phyloP scores from a whole-genome alignment of 2,888 invertebrate genomes.

The Rhimphoctona megacephalus region DNA sequence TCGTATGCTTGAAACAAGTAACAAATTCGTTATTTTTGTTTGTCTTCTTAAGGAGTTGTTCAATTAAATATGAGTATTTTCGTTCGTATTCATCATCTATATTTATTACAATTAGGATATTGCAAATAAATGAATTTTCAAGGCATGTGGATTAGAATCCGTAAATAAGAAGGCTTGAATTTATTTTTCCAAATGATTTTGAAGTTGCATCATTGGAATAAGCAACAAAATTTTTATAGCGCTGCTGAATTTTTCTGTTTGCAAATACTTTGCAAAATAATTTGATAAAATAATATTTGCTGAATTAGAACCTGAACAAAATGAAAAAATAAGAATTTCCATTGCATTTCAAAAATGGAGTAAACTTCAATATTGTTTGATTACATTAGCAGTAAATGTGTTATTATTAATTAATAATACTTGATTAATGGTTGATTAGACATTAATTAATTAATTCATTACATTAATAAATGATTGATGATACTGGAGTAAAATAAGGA shows the following conservation, averaged over 20 bases:
- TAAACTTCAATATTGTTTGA: not conserved
- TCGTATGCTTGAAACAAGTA: not conserved
- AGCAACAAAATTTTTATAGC: not conserved
- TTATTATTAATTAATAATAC: not conserved
- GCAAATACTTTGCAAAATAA: not conserved
- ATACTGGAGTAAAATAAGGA: not conserved
- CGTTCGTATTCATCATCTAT: not conserved
- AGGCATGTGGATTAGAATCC: not conserved
- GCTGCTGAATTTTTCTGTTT: not conserved
- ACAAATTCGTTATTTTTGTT: slow-evolving; percentile 1
- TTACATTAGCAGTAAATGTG: not conserved
- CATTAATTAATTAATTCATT: not conserved
- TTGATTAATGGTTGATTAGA: not conserved
- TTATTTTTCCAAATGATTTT: not conserved
- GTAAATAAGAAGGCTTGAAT: not conserved
- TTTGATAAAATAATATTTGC: not conserved
- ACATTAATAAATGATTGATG: not conserved
- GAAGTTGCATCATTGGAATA: not conserved
- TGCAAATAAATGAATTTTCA: not conserved
- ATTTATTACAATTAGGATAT: not conserved
- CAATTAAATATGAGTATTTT: not conserved
- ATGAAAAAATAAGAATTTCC: not conserved
- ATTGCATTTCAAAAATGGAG: not conserved
- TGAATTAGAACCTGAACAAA: not conserved
- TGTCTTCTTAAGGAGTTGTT: not conserved